Evolutionary conservation across 2,113 vertebrate genomes (phyloP).

Genomic region (Saguinus midas): DNA sequence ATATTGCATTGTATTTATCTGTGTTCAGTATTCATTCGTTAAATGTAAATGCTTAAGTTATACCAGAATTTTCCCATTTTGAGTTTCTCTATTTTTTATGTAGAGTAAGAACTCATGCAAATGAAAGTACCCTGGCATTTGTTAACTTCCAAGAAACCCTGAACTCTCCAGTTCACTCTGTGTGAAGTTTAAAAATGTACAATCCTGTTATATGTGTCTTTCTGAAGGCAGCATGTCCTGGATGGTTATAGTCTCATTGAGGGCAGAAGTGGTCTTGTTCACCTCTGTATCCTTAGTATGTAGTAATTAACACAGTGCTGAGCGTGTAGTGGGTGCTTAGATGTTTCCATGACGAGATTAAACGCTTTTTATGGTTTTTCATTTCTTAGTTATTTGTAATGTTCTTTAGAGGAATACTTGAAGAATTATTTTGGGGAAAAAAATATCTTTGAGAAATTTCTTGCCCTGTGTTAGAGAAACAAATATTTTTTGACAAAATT

Average conservation of each 20-base stretch:
- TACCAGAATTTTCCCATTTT: neutral
- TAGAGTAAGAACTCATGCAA: neutral
- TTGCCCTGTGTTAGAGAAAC: neutral
- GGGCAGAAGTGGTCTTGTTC: neutral
- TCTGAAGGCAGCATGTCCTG: neutral
- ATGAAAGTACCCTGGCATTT: neutral
- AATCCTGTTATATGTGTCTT: neutral
- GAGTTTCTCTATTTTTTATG: slow-evolving; percentile 23
- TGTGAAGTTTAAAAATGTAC: slow-evolving; percentile 31
- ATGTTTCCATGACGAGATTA: neutral
- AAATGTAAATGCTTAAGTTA: neutral
- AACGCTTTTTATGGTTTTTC: neutral
- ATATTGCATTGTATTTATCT: neutral
- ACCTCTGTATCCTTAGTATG: neutral
- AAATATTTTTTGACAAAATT: slow-evolving; percentile 30
- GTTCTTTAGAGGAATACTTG: neutral
- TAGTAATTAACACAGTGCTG: neutral
- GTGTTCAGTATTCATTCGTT: slow-evolving; percentile 31
- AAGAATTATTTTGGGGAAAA: slow-evolving; percentile 30
- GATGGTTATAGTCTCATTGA: neutral
- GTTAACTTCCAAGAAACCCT: neutral
- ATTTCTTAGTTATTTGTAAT: slow-evolving; percentile 42
- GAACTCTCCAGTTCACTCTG: neutral
- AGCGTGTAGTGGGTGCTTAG: neutral
- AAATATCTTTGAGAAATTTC: slow-evolving; percentile 23